Evolutionary conservation across 1,140 invertebrate genomes (phyloP), one percentile per base, ranked within the genome.

Genomic region (Lordiphosa clarofinis): DNA sequence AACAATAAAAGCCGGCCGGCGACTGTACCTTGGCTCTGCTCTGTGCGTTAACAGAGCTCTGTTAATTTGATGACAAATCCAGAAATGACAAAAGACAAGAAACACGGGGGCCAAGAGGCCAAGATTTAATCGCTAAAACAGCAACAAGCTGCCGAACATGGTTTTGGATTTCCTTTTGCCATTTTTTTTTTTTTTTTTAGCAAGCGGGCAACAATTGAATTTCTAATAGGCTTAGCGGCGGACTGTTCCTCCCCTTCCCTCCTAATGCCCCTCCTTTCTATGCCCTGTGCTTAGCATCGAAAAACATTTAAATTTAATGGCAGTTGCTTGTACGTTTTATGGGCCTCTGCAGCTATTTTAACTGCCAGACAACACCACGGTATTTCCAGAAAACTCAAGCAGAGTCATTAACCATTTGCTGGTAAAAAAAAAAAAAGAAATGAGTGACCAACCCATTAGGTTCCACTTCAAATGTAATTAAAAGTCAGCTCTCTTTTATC

Each of bases 261-360:
- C 19, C 11, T 42, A 1, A 4, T 35, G 15, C 36, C 37, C 19
- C 7, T 55, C 19, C 11, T 15, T n/a, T 36, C 11, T n/a, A 4
- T 3, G 28, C 52, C n/a, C 52, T 15, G 40, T 53, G 69, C 54
- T 56, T 69, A 66, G 57, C 72, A 76, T 81, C 67, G 72, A 82
- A 81, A 82, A 81, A 57, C 76, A 82, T 81, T 81, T 81, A 82
- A 81, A 76, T 76, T 82, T 82, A 82, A 81, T 81, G 76, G 63
- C 62, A 68, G 78, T 61, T 71, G 73, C 50, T 62, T 71, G 73
- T 75, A 76, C 73, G 73, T 58, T 76, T 75, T 76, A 76, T 76
- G 59, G 54, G 43, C 40, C 24, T 47, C 50, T 28, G 9, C 13
- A 28, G 43, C 39, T 53, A 60, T 53, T 59, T 62, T 60, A 55